Base-by-base conservation (phyloP, 2,888 invertebrate species). In the Ferdinandea cuprea region DNA sequence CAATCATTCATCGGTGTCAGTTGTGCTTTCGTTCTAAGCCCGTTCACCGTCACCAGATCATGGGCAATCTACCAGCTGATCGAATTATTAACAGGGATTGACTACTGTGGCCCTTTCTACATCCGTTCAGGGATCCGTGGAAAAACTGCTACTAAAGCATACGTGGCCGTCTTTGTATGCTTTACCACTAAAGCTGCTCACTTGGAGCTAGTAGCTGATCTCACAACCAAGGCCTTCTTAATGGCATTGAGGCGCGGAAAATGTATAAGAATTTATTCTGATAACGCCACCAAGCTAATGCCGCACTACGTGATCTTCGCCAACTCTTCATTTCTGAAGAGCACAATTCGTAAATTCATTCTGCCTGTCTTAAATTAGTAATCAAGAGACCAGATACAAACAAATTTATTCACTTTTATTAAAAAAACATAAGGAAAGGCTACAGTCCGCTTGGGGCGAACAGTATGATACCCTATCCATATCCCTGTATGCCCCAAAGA, bases 1-100 rank as follows among this genome's bases (percentile, higher is more conserved):
- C 28, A 21, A 50, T 42, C 25, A 42, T 59, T 42, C 52, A 71
- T 11, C 30, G 9, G 19, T 59, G 50, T 19, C 25, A n/a, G n/a
- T n/a, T n/a, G n/a, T n/a, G n/a, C n/a, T 71, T 48, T 59, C 71
- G 59, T 19, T 37, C n/a, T 4, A 71, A 71, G 17, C 71, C 71
- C 0, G 6, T 50, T 42, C 6, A 59, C 3, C 15, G 7, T 9
- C 40, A 61, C 1, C 61, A 71, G 9, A 8, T 71, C 3, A 71
- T 71, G 61, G 59, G 21, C 21, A 40, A 37, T 11, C 15, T 58
- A 6, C 48, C 69, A 2, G 9, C n/a, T 7, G 48, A 48, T 2
- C 48, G 59, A 40, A 50, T 71, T 1, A 42, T 25, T 25, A 5
- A 28, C 35, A 37, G 48, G 69, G 1, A 4, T 58, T 4, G 58